Evolutionary conservation across 2,888 invertebrate species (phyloP).

Genomic region (Alentia gelatinosa): DNA sequence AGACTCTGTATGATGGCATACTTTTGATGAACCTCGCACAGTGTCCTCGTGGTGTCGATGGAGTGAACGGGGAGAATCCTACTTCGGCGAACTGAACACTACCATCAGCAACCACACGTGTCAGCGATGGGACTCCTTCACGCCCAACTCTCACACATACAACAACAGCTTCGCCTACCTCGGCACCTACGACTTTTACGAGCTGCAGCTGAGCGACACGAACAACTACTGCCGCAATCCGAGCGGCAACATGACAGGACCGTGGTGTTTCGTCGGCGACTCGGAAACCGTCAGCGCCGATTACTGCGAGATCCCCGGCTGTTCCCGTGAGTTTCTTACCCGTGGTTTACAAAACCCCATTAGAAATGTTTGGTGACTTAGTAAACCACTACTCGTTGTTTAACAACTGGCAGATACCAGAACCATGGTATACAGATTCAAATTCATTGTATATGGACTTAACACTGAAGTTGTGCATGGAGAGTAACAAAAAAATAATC

Average conservation of each 20-base stretch:
- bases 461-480: background rate
- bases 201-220: background rate
- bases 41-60: constrained; percentile 18
- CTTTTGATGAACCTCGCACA: background rate
- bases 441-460: background rate
- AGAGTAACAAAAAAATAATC: background rate
- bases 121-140: background rate
- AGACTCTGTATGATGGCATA: background rate
- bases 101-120: constrained; percentile 15
- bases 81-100: background rate
- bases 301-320: constrained; percentile 10
- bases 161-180: background rate
- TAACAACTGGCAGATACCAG: background rate
- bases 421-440: background rate
- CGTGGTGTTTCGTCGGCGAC: background rate
- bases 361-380: background rate
- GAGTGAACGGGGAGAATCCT: constrained; percentile 14
- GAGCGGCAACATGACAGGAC: background rate
- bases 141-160: background rate
- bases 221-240: constrained; percentile 40
- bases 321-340: background rate
- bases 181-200: background rate
- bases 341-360: background rate
- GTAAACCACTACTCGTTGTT: background rate
- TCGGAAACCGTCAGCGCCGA: background rate